Evolutionary conservation across 2,797 vertebrate genomes (phyloP).

Genomic region (Macroramphosus scolopax): DNA sequence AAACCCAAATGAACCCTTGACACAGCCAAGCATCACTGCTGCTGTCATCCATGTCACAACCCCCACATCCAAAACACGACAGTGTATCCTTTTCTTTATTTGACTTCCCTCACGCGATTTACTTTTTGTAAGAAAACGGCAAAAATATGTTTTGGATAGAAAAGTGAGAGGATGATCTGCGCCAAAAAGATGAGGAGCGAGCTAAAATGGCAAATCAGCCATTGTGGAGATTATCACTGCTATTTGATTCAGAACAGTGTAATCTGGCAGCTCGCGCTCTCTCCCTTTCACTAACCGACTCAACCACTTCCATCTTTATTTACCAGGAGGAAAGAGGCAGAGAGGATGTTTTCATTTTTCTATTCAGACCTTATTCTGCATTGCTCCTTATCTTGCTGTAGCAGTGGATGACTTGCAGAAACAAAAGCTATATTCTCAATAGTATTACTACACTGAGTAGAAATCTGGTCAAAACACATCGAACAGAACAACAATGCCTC

Average conservation of each 20-base stretch:
- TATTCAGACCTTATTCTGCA: conserved; percentile 2
- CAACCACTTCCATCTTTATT: conserved; percentile 9
- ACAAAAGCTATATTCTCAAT: conserved; percentile 14
- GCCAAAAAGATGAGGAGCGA: not conserved
- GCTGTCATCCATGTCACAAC: conserved; percentile 30
- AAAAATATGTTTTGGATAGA: conserved; percentile 1
- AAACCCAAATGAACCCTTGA: not conserved
- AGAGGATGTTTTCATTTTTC: conserved; percentile 17
- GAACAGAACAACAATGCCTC: not conserved
- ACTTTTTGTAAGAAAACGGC: not conserved
- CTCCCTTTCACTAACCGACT: not conserved
- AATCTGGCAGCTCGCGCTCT: conserved; percentile 21
- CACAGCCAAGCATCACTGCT: conserved; percentile 21
- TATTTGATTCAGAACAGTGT: conserved; percentile 15
- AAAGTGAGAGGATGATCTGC: not conserved
- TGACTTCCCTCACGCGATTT: not conserved
- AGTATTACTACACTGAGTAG: not conserved
- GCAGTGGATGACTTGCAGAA: conserved; percentile 57
- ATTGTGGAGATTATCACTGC: conserved; percentile 17
- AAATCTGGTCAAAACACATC: conserved; percentile 21
- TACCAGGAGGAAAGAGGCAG: not conserved
- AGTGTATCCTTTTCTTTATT: not conserved
- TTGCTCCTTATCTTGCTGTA: conserved; percentile 23
- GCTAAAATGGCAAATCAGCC: not conserved
- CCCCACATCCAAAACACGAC: conserved; percentile 15